phyloP scores from a whole-genome alignment of 2,113 vertebrate genomes.

The Grammomys dolichurus region DNA sequence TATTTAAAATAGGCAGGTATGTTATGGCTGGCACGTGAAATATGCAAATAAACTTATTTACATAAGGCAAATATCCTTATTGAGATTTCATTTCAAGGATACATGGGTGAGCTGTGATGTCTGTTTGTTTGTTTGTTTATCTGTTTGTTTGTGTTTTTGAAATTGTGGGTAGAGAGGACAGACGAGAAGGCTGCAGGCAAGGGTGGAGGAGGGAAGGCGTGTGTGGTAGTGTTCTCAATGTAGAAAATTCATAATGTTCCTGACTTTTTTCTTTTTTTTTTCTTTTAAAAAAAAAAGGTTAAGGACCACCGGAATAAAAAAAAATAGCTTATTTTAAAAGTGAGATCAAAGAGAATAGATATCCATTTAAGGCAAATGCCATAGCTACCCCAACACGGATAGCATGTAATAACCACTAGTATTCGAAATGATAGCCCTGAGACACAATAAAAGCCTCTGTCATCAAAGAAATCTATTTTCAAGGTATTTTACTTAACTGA shows the following conservation, averaged over 20 bases:
- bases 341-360: conserved; percentile 13
- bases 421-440: conserved; percentile 39
- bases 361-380: background rate
- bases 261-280: background rate
- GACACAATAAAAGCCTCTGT: conserved; percentile 31
- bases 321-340: conserved; percentile 36
- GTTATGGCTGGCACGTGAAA: background rate
- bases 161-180: background rate
- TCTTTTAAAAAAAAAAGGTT: background rate
- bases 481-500: conserved; percentile 56
- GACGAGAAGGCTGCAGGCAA: too few relatives aligned
- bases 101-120: too few relatives aligned
- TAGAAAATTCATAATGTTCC: conserved; percentile 4
- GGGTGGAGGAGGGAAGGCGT: too few relatives aligned
- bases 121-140: too few relatives aligned
- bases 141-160: background rate
- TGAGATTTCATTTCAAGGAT: background rate
- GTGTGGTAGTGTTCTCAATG: background rate
- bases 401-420: background rate
- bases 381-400: background rate
- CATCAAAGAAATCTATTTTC: conserved; percentile 35
- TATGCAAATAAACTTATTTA: background rate
- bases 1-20: conserved; percentile 27
- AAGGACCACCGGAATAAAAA: conserved; percentile 7
- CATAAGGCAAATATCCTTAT: background rate